These are phyloP conservation scores for Metallyticus violacea DNA, from an alignment of 2,888 invertebrate genomes.

Conservation along the genomic window DNA sequence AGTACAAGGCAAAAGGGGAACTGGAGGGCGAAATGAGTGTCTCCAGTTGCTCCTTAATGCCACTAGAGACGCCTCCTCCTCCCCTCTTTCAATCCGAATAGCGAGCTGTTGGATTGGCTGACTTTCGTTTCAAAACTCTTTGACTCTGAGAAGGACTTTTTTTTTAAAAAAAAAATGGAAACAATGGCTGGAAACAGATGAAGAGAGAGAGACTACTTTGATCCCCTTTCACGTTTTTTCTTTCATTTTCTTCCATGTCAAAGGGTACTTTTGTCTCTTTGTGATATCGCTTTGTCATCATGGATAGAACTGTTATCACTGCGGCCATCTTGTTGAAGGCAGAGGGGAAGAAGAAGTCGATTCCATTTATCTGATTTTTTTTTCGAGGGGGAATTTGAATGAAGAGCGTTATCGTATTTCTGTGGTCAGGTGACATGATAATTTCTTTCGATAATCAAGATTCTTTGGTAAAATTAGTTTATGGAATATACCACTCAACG, in stretches of 20 bases:
- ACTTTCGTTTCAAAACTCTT: slow-evolving; percentile 8
- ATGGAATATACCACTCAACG: no score
- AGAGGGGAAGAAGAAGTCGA: background rate
- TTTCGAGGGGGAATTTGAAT: background rate
- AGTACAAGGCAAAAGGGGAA: background rate
- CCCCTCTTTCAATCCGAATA: background rate
- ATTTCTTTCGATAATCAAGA: background rate
- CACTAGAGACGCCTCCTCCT: background rate
- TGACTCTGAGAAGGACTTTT: background rate
- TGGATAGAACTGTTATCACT: background rate
- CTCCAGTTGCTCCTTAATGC: slow-evolving; percentile 16
- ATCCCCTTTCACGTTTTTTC: background rate
- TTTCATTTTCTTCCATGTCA: background rate
- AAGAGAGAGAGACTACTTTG: background rate
- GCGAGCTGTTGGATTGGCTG: background rate
- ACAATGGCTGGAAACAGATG: background rate
- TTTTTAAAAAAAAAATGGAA: background rate
- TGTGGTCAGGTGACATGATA: background rate
- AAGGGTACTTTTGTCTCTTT: background rate
- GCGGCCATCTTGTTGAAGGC: background rate
- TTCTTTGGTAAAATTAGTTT: no score
- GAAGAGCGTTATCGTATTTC: background rate
- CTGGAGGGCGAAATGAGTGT: background rate
- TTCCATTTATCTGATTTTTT: background rate
- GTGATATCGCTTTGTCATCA: background rate